These are phyloP conservation scores for Chunga burmeisteri DNA, from an alignment of 2,113 vertebrate genomes.

Conservation along the genomic window DNA sequence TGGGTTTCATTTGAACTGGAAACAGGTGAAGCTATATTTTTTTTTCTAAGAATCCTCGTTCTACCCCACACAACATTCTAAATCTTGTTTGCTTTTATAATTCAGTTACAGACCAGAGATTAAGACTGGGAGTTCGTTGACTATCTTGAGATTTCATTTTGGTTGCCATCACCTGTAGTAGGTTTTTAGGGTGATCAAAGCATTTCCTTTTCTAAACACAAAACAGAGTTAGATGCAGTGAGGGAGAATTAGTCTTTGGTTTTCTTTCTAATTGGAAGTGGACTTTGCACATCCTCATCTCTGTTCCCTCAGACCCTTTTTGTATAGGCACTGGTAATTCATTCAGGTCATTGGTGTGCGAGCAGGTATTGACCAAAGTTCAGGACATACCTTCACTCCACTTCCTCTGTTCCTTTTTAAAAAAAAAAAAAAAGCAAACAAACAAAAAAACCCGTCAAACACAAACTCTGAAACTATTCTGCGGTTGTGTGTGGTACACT, in stretches of 20 bases:
- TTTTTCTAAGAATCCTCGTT: not conserved
- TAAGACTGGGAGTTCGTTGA: not conserved
- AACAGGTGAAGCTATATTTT: not conserved
- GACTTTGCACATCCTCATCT: not conserved
- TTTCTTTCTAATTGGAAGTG: not conserved
- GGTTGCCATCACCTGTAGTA: not conserved
- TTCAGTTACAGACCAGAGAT: not conserved
- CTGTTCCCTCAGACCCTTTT: not conserved
- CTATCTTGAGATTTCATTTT: not conserved
- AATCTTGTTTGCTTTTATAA: not conserved
- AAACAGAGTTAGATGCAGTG: not conserved
- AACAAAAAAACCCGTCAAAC: not conserved
- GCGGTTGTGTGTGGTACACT: not conserved
- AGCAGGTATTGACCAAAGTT: not conserved
- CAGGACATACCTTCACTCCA: not conserved
- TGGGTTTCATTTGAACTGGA: slow-evolving; percentile 1
- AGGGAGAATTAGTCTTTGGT: not conserved
- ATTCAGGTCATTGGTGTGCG: not conserved
- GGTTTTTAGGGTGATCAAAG: not conserved
- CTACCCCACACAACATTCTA: not conserved
- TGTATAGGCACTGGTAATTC: not conserved
- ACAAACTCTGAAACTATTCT: not conserved
- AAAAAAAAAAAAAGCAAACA: not conserved
- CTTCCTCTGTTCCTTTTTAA: not conserved
- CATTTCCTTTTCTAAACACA: not conserved